Evolutionary conservation across 1,140 invertebrate genomes (phyloP).

Genomic region (Drosophila micromelanica): DNA sequence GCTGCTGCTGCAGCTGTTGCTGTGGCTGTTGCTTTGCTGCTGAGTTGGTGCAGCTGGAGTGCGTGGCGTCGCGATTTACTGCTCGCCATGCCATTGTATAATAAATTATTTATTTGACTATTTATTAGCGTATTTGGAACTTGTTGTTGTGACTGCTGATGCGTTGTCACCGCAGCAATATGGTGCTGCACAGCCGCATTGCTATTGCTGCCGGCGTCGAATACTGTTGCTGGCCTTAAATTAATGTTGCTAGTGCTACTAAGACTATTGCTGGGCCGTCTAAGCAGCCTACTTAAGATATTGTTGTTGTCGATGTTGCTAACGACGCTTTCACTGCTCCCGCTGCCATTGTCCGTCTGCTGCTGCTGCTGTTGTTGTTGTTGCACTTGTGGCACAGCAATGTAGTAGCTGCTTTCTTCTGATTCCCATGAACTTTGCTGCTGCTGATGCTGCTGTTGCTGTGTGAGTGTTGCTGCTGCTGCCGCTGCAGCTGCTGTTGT

Average conservation of each 20-base stretch:
- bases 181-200: conserved; percentile 43
- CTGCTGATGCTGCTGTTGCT: conserved; percentile 17
- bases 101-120: conserved; percentile 84
- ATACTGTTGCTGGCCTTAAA: conserved; percentile 74
- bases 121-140: conserved; percentile 83
- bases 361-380: conserved; percentile 15
- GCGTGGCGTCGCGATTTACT: conserved; percentile 45
- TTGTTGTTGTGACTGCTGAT: conserved; percentile 69
- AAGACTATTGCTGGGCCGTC: conserved; percentile 73
- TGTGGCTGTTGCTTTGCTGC: conserved; percentile 37
- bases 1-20: conserved; percentile 44
- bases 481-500: conserved; percentile 48
- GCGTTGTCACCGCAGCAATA: conserved; percentile 40
- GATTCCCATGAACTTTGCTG: conserved; percentile 59
- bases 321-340: conserved; percentile 58
- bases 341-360: conserved; percentile 64
- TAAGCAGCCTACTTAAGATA: conserved; percentile 68
- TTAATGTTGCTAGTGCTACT: conserved; percentile 74
- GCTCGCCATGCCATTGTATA: conserved; percentile 59
- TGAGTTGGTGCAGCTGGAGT: conserved; percentile 23
- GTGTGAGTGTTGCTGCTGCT: conserved; percentile 44
- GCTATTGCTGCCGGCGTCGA: conserved; percentile 58
- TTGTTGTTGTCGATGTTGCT: conserved; percentile 53
- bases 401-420: conserved; percentile 73
- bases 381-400: conserved; percentile 58